Base-by-base conservation (phyloP, 2,113 vertebrate genomes). In the Pelvicachromis taeniatus region DNA sequence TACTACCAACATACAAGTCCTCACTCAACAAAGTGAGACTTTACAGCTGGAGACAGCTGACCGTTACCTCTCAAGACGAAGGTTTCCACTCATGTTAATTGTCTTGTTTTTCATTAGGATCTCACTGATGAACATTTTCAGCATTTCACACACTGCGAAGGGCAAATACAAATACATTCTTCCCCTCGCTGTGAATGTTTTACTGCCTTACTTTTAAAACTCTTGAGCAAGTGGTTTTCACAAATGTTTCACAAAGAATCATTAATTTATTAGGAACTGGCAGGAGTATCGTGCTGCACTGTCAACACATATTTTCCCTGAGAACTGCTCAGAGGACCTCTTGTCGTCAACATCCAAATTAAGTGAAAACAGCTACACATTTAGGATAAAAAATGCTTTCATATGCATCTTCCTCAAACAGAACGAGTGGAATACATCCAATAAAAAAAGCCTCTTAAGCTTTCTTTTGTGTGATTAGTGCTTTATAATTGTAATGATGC, bases 251-350 rank as follows among this genome's bases (percentile, higher is more conserved):
- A 58, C 65, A 48, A 75, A 58, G 58, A 59, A 45, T 78, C 48
- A 68, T 81, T 70, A n/a, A 89, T 82, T 78, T 86, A 84, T 87
- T 56, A 83, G 45, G 68, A 84, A 68, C 78, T 58, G 84, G 50
- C 35, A 8, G 78, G 80, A 84, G 59, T 13, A 54, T 61, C 9
- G 2, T 7, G 10, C 70, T 82, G 73, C 77, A 85, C 65, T 75
- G 78, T 88, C 84, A 86, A 89, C 80, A 83, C 75, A 73, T 53
- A 55, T 26, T 84, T 91, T 83, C 35, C 58, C 52, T 45, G 53
- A 75, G 26, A 70, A 68, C 55, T 73, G 78, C 52, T 88, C 58
- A 78, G 29, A 78, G 33, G 16, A 77, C 33, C 12, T 48, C 50
- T 29, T 63, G 84, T 85, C 80, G 80, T 61, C 73, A 73, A 23